These are phyloP conservation scores for Physeter macrocephalus DNA, from an alignment of 2,113 vertebrate species.

Conservation along the genomic window DNA sequence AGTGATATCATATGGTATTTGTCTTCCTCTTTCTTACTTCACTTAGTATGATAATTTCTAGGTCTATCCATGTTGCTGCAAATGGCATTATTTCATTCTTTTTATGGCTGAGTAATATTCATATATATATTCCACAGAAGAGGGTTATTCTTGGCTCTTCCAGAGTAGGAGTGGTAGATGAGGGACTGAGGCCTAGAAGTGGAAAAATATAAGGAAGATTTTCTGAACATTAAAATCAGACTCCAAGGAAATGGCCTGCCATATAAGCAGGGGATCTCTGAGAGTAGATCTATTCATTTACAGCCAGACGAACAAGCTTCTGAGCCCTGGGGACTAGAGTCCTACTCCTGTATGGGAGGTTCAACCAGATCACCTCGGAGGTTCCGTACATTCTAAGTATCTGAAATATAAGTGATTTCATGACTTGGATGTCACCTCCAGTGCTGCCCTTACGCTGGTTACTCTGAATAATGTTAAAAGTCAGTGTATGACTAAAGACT, in stretches of 20 bases:
- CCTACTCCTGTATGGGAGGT: neutral
- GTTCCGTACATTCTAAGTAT: neutral
- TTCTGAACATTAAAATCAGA: neutral
- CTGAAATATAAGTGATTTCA: neutral
- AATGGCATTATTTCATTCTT: neutral
- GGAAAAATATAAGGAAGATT: neutral
- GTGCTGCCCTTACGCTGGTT: neutral
- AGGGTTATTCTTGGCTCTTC: neutral
- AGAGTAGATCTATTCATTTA: neutral
- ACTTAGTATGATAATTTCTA: neutral
- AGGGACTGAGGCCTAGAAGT: neutral
- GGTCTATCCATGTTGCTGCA: neutral
- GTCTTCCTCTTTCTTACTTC: neutral
- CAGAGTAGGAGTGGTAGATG: neutral
- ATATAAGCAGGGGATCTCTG: neutral
- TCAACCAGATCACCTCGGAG: neutral
- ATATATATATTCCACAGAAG: neutral
- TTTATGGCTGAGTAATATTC: neutral
- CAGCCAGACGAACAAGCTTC: neutral
- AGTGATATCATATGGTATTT: neutral
- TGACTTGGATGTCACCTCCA: neutral
- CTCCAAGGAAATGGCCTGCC: neutral
- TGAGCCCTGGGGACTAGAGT: neutral
- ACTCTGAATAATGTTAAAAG: neutral
- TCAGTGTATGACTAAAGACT: neutral